These are phyloP conservation scores for Muntiacus muntjak DNA, from an alignment of 2,113 vertebrate species.

Conservation along the genomic window DNA sequence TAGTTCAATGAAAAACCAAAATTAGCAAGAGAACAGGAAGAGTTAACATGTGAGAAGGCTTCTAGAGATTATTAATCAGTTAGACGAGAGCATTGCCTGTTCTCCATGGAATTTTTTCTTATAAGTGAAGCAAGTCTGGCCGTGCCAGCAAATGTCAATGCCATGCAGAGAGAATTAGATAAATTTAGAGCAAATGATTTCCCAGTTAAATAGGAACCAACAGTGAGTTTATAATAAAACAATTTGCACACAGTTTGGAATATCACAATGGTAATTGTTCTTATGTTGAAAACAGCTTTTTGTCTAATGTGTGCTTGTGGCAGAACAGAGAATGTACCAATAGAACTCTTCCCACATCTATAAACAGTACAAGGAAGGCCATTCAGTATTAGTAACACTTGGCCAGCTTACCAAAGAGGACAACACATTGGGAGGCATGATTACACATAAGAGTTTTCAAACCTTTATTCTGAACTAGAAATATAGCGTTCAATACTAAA, in stretches of 20 bases:
- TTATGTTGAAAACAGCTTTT: conserved; percentile 78
- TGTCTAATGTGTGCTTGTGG: conserved; percentile 74
- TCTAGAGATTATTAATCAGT: conserved; percentile 61
- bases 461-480: conserved; percentile 41
- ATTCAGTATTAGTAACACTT: conserved; percentile 55
- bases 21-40: conserved; percentile 42
- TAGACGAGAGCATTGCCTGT: conserved; percentile 47
- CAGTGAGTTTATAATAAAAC: conserved; percentile 81
- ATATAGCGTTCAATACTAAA: conserved; percentile 21
- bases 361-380: conserved; percentile 52
- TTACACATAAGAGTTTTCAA: conserved; percentile 37
- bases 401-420: conserved; percentile 58
- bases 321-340: conserved; percentile 74
- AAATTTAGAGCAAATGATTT: conserved; percentile 80
- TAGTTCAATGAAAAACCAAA: conserved; percentile 60
- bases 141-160: conserved; percentile 60
- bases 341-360: conserved; percentile 62
- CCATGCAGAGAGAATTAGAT: conserved; percentile 69
- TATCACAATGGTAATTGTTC: conserved; percentile 81
- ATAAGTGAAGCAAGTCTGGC: conserved; percentile 66
- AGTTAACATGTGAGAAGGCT: conserved; percentile 52
- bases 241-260: conserved; percentile 80
- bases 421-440: conserved; percentile 45
- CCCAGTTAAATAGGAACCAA: conserved; percentile 77
- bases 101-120: conserved; percentile 58